These are phyloP conservation scores for Nemapogon koenigi DNA, from an alignment of 2,888 invertebrate genomes.

Conservation along the genomic window DNA sequence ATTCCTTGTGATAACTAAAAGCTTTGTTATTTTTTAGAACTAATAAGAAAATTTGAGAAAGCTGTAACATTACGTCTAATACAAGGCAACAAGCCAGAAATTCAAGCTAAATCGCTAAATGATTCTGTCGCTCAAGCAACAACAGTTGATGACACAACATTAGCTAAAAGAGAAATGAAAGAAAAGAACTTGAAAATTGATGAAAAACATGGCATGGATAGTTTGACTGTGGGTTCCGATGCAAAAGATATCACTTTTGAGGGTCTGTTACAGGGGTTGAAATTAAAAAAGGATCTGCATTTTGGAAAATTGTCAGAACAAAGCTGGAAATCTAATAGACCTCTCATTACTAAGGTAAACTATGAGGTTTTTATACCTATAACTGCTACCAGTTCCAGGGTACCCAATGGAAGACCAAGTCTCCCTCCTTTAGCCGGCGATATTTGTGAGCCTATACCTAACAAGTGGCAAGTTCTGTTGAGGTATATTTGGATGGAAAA, in stretches of 20 bases:
- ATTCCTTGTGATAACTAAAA: too few species aligned
- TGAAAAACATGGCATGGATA: conserved; percentile 24
- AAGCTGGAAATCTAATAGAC: conserved; percentile 44
- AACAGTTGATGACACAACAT: conserved; percentile 22
- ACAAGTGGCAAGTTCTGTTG: too few species aligned
- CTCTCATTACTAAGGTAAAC: conserved; percentile 44
- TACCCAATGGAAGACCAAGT: too few species aligned
- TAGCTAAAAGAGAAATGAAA: conserved; percentile 16
- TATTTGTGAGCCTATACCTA: too few species aligned
- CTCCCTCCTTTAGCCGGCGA: too few species aligned
- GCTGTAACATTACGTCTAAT: conserved; percentile 27
- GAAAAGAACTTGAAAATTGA: conserved; percentile 18
- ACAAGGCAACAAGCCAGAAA: conserved; percentile 21
- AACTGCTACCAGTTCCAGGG: too few species aligned
- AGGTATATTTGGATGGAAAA: too few species aligned
- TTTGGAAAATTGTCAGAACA: conserved; percentile 49
- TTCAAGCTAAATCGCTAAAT: background rate
- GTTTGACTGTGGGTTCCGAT: conserved; percentile 31
- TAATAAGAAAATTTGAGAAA: conserved; percentile 41
- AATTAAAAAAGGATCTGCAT: conserved; percentile 42
- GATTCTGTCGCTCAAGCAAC: conserved; percentile 23
- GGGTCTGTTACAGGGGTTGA: conserved; percentile 42
- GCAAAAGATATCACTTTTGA: conserved; percentile 41
- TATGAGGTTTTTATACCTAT: too few species aligned
- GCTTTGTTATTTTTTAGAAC: too few species aligned